Conservation (phyloP, 2,888 invertebrate genomes). For the Petrophora chlorosata region DNA sequence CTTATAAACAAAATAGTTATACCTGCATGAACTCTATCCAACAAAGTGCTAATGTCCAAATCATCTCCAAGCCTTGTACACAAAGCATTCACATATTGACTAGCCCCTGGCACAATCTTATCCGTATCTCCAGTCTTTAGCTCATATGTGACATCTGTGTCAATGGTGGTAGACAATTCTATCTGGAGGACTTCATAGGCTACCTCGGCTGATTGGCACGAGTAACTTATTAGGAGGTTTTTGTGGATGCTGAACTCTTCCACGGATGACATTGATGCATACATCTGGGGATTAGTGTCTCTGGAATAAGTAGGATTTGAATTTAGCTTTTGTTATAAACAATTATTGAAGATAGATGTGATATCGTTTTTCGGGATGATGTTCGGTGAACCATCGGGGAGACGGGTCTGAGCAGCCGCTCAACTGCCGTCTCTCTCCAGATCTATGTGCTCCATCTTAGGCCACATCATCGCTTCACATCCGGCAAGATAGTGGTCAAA, state of each 20-base stretch:
- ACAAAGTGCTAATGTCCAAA: slow-evolving; percentile 66
- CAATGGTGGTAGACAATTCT: slow-evolving; percentile 64
- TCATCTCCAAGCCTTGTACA: slow-evolving; percentile 67
- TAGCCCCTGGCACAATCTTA: slow-evolving; percentile 60
- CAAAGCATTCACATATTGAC: slow-evolving; percentile 72
- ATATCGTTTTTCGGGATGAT: no score
- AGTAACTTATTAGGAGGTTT: slow-evolving; percentile 70
- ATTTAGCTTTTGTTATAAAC: no score
- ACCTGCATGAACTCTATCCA: slow-evolving; percentile 80
- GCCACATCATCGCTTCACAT: no score
- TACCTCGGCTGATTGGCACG: slow-evolving; percentile 63
- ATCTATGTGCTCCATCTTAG: no score
- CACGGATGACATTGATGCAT: slow-evolving; percentile 50
- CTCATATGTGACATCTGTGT: slow-evolving; percentile 61
- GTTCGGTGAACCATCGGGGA: no score
- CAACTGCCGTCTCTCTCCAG: no score
- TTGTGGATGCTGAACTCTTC: slow-evolving; percentile 67
- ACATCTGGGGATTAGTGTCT: slow-evolving; percentile 57
- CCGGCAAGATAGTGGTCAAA: no score
- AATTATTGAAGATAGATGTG: not conserved
- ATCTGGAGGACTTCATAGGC: slow-evolving; percentile 75
- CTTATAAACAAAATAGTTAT: slow-evolving; percentile 1
- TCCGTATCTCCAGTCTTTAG: slow-evolving; percentile 62
- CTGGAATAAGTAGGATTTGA: slow-evolving; percentile 53
- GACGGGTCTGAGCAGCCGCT: no score